Evolutionary conservation across 2,888 invertebrate species (phyloP).

Genomic region (Lycophotia porphyrea): DNA sequence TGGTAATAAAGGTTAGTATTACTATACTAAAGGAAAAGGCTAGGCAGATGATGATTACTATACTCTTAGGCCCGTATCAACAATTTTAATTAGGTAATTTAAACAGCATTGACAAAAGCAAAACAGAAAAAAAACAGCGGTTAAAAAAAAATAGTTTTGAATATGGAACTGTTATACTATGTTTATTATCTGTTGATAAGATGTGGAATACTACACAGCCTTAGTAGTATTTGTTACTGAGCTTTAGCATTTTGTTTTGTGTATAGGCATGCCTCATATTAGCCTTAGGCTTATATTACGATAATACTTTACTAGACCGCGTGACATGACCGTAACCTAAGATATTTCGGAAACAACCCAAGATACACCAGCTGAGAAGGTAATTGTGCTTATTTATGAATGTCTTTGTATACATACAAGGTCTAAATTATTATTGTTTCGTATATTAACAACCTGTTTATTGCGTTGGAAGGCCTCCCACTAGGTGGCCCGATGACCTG

Average conservation of each 20-base stretch:
- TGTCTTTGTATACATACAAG: background rate
- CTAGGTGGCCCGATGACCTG: too few relatives aligned
- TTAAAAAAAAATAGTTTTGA: background rate
- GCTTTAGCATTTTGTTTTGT: constrained; percentile 1
- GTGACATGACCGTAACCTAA: constrained; percentile 2
- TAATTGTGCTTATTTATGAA: background rate
- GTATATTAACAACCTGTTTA: background rate
- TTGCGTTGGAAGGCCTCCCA: too few relatives aligned
- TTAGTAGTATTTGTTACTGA: background rate
- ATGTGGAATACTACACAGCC: background rate
- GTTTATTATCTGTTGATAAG: background rate
- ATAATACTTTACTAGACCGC: constrained; percentile 6
- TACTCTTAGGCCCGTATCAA: background rate
- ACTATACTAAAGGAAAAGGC: too few relatives aligned
- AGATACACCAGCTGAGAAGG: background rate
- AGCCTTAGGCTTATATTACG: constrained; percentile 1
- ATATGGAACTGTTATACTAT: background rate
- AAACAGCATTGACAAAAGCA: background rate
- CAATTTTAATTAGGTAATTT: background rate
- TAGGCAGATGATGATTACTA: too few relatives aligned
- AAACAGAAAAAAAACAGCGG: background rate
- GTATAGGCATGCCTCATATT: background rate
- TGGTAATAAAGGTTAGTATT: background rate
- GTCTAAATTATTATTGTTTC: background rate
- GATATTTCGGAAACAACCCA: constrained; percentile 3